Evolutionary conservation across 2,888 invertebrate genomes (phyloP), one percentile per base, ranked within the genome.

Genomic region (Limnephilus auricula): DNA sequence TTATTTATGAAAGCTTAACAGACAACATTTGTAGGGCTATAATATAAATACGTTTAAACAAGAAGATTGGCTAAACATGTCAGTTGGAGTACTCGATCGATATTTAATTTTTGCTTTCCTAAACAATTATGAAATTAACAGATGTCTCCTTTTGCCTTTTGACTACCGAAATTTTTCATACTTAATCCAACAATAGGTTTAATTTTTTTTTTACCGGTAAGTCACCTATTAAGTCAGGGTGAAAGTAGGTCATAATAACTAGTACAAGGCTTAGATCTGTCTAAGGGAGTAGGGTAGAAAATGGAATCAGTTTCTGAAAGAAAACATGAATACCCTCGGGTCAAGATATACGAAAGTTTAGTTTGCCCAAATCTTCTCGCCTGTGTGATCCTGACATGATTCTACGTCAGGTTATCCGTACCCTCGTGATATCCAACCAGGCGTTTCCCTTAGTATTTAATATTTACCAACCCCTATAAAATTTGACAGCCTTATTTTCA

Each of bases 401-500:
- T 65, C 82, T 18, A 32, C 82, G 32, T 82, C 82, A 82, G 25
- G 34, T 34, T 32, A 32, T 18, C 25, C 31, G 2, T 10, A 82
- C 82, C 82, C 34, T 82, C 34, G 25, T 82, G 34, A 82, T 82
- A 34, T 82, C 34, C 18, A 32, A 82, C 85, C 40, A 30, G 85
- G n/a, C 85, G 13, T n/a, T 85, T 85, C 45, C 84, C 85, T 40
- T 40, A 25, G 40, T 85, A 85, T 30, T 45, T 85, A 85, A 85
- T 85, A 85, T 85, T 85, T 85, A 85, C 85, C 65, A n/a, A 65
- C 65, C 40, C 40, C 40, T 25, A 12, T 30, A 34, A 85, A 30
- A 85, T 85, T 85, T 45, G 85, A 45, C 85, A 85, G 40, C 85
- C 30, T 30, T 85, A 85, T 85, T 85, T 85, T 40, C 37, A 40